Base-by-base conservation (phyloP, 2,888 invertebrate genomes). In the Eilema griseolum region DNA sequence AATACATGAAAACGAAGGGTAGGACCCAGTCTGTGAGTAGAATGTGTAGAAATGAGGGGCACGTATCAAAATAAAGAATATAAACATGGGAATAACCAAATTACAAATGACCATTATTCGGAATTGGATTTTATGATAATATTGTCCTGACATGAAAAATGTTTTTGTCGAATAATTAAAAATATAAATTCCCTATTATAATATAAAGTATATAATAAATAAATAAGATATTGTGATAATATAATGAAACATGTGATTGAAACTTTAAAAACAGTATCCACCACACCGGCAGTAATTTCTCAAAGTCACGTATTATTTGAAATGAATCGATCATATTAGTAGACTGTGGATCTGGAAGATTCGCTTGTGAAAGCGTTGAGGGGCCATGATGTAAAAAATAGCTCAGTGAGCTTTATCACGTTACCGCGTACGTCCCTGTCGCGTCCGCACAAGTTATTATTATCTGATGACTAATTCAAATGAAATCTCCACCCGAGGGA, bases 401-500 rank as follows among this genome's bases (percentile, higher is more conserved):
- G 78, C 78, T 82, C 76, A 67, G 67, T 64, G 66, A 77, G 71
- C 75, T 77, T 80, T 79, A 82, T 83, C 78, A 80, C 78, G 76
- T 77, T 74, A 59, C 61, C 52, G 14, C 23, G 23, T 24, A 61
- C 63, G 56, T 69, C 71, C 72, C 71, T 66, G 69, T 71, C 67
- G 71, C 70, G 75, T 75, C 77, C 78, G 69, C 74, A 79, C 71
- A 78, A 86, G 82, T 86, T 52, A 52, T 52, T 52, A 52, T 52
- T n/a, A 61, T 31, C 83, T 84, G 83, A 82, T 81, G 84, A 86
- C 83, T 83, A 83, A 86, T 89, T 87, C 83, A 86, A 89, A 88
- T 85, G 84, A 86, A 86, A 86, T 81, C 84, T 78, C 73, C 71
- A 76, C 85, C 82, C 82, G 56, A 73, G 82, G 85, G 82, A 80